These are phyloP conservation scores for Mastomys natalensis DNA, from an alignment of 2,113 vertebrate genomes.

Conservation along the genomic window DNA sequence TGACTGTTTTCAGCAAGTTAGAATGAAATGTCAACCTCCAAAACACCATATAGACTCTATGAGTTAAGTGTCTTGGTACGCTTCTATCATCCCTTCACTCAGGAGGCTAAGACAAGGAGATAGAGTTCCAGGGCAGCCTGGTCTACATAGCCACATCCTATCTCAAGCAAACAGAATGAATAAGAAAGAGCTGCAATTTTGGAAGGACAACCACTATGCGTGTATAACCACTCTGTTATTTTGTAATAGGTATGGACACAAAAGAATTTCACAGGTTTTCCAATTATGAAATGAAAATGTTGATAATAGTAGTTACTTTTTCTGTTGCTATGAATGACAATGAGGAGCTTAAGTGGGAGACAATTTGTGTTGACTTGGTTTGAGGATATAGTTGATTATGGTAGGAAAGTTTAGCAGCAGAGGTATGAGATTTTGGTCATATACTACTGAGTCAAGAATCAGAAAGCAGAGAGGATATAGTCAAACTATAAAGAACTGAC, in stretches of 20 bases:
- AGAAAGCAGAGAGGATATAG: background rate
- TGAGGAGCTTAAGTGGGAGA: background rate
- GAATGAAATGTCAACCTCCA: background rate
- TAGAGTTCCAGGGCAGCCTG: background rate
- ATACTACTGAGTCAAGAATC: background rate
- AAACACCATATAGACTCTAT: background rate
- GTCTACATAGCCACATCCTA: background rate
- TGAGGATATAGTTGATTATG: too few relatives aligned
- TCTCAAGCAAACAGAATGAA: background rate
- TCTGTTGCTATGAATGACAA: too few relatives aligned
- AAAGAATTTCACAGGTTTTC: background rate
- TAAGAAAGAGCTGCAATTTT: background rate
- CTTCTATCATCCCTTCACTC: too few relatives aligned
- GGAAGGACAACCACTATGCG: background rate
- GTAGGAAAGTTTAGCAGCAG: background rate
- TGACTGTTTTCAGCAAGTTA: background rate
- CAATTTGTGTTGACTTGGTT: background rate
- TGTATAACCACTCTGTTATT: background rate
- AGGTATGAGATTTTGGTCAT: too few relatives aligned
- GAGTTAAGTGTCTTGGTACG: accelerated
- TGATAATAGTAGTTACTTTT: background rate
- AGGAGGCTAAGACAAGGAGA: background rate
- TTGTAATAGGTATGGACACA: background rate
- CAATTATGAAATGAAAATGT: background rate
- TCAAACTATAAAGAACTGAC: background rate